phyloP scores from a whole-genome alignment of 2,797 vertebrate genomes.

The Rhinatrema bivittatum region DNA sequence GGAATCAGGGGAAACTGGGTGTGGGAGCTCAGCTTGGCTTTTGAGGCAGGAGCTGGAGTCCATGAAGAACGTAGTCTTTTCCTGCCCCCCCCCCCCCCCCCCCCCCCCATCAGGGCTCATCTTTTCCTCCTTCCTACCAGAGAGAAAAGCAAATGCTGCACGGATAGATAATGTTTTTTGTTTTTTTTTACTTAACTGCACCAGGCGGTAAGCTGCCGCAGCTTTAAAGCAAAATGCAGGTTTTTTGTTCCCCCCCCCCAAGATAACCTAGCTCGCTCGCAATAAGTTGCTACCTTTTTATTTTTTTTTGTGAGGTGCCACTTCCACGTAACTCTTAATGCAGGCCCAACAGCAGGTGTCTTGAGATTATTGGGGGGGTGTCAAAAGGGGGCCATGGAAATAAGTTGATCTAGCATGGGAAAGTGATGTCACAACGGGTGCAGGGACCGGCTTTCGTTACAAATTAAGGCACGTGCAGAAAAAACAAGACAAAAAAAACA shows the following conservation, averaged over 20 bases:
- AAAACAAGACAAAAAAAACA: constrained; percentile 20
- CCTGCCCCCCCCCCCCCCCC: no score
- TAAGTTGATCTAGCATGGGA: background rate
- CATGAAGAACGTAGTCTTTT: constrained; percentile 4
- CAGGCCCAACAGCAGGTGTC: no score
- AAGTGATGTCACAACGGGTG: background rate
- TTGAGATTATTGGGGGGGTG: constrained; percentile 13
- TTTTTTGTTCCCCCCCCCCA: background rate
- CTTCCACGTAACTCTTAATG: no score
- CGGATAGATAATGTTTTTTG: background rate
- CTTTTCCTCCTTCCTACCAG: background rate
- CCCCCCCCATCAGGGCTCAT: background rate
- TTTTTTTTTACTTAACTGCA: no score
- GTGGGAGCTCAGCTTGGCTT: constrained; percentile 30
- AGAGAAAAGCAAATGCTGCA: no score
- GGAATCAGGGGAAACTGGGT: constrained; percentile 25
- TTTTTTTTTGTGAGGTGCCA: no score
- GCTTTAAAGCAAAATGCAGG: fast-evolving
- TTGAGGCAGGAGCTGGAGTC: constrained; percentile 20
- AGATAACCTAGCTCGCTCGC: fast-evolving
- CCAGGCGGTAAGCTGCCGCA: background rate
- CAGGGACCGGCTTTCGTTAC: constrained; percentile 21
- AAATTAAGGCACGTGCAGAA: background rate
- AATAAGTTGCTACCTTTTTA: no score
- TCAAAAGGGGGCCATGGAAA: constrained; percentile 17